Percentiles rank a stretch among this genome's conserved stretches.
These are phyloP conservation scores for Oceanites oceanicus DNA, from an alignment of 2,113 vertebrate genomes.

Conservation along the genomic window DNA sequence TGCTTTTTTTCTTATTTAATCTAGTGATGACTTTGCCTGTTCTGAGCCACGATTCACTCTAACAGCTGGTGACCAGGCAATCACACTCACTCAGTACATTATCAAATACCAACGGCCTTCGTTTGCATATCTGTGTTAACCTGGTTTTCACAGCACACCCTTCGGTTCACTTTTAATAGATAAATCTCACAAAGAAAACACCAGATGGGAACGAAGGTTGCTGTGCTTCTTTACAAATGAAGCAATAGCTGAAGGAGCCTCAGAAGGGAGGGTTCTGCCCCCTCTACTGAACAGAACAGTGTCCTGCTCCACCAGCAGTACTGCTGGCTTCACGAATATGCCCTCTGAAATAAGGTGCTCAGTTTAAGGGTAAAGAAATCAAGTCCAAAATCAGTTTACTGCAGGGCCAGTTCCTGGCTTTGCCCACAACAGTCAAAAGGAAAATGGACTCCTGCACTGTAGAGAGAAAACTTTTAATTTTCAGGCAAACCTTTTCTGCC, in stretches of 20 bases:
- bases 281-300: not conserved
- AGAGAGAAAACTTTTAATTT: not conserved
- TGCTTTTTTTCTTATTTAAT: not conserved
- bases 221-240: not conserved
- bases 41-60: not conserved
- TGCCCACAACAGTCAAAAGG: not conserved
- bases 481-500: not conserved
- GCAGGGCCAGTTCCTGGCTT: not conserved
- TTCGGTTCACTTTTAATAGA: not conserved
- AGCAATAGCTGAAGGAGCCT: not conserved
- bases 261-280: not conserved
- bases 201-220: not conserved
- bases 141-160: not conserved
- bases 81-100: not conserved
- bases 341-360: not conserved
- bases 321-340: not conserved
- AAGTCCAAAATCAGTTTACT: not conserved
- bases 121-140: not conserved
- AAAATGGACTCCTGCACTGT: not conserved
- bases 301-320: not conserved
- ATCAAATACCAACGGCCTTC: not conserved
- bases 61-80: constrained; percentile 3
- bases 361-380: not conserved
- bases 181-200: not conserved
- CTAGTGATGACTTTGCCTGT: not conserved